Evolutionary conservation across 2,888 invertebrate genomes (phyloP), one percentile per base, ranked within the genome.

Genomic region (Anodontia alba): DNA sequence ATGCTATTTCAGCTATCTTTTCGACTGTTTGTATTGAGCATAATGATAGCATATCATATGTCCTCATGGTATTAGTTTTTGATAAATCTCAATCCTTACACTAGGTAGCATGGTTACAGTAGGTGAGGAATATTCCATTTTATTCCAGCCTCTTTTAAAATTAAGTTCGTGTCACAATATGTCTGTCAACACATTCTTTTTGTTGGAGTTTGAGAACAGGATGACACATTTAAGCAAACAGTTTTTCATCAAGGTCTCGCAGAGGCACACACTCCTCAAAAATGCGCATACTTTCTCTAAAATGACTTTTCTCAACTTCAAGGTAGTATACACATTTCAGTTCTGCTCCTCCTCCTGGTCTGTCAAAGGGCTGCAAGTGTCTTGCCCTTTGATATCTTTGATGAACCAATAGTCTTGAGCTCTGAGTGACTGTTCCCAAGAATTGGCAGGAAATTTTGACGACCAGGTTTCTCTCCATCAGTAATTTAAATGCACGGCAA

Each of bases 401-500:
- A 54, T 54, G 54, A 54, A 54, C 26, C 3, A 7, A 10, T 54
- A 26, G 54, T 54, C 54, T 54, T n/a, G 54, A 54, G n/a, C 54
- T 54, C 7, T 23, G 26, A 12, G 54, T 26, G 8, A 54, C 54
- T 29, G 29, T 54, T n/a, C 54, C 54, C 5, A 26, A 20, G 54
- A 29, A 54, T 8, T 3, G 54, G n/a, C 54, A 54, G n/a, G 23
- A 54, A 20, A 54, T 54, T 23, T 26, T 54, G 20, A 5, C 26
- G 1, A 71, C 10, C 33, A 73, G n/a, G 38, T 33, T 49, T 12
- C 23, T 29, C 20, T 73, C 68, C 23, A 78, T 29, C 23, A 73
- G 51, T 1, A n/a, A 8, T 51, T 26, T 54, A 67, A 78, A 78
- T 2, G 66, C 77, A 20, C 77, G 43, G 31, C 72, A 73, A 38